These are phyloP conservation scores for Lates calcarifer DNA, from an alignment of 2,113 vertebrate genomes.

Conservation along the genomic window DNA sequence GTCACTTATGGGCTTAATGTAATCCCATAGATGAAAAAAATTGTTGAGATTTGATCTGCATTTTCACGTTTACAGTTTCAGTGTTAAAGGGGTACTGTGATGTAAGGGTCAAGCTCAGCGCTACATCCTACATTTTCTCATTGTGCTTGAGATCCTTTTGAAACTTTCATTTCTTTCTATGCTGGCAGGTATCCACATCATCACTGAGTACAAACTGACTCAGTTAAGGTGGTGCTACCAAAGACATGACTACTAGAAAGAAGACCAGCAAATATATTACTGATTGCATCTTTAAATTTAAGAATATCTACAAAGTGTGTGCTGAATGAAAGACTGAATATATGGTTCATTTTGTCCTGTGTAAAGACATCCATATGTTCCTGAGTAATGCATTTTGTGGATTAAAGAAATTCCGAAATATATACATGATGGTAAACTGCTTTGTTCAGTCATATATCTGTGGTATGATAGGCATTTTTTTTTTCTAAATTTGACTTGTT, in stretches of 20 bases:
- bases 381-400: slow-evolving; percentile 29
- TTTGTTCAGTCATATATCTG: slow-evolving; percentile 16
- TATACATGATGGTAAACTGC: slow-evolving; percentile 15
- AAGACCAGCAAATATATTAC: slow-evolving; percentile 35
- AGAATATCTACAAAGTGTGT: slow-evolving; percentile 25
- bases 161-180: slow-evolving; percentile 13
- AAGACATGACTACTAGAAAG: slow-evolving; percentile 1
- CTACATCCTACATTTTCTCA: slow-evolving; percentile 16
- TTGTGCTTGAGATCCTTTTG: slow-evolving; percentile 7
- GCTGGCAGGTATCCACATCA: slow-evolving; percentile 2
- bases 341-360: slow-evolving; percentile 49
- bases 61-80: background rate
- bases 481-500: background rate
- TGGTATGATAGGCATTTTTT: slow-evolving; percentile 3
- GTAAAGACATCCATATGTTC: slow-evolving; percentile 7
- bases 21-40: background rate
- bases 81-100: slow-evolving; percentile 1
- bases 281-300: slow-evolving; percentile 43
- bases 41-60: background rate
- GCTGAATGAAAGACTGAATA: slow-evolving; percentile 52
- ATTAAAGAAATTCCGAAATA: slow-evolving; percentile 16
- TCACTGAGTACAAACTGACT: slow-evolving; percentile 1
- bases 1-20: slow-evolving; percentile 13
- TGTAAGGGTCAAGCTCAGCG: slow-evolving; percentile 1
- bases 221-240: slow-evolving; percentile 11